Evolutionary conservation across 2,888 invertebrate genomes (phyloP).

Genomic region (Philhelius pedissequus): DNA sequence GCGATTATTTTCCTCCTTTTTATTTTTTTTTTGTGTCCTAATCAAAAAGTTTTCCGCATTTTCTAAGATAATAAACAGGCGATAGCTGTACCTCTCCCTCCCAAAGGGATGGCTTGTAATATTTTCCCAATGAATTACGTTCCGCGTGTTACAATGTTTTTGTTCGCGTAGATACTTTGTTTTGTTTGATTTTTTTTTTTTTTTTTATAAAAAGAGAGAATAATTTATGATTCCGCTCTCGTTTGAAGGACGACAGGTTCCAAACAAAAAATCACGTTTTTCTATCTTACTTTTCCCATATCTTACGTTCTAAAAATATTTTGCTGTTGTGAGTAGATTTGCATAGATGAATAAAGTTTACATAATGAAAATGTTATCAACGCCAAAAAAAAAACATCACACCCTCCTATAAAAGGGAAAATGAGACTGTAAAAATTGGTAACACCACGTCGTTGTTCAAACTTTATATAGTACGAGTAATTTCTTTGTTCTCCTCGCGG

Average conservation of each 20-base stretch:
- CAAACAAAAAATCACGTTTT: conserved; percentile 68
- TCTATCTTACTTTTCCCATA: conserved; percentile 61
- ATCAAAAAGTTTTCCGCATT: conserved; percentile 65
- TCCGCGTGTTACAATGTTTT: conserved; percentile 48
- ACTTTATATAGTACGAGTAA: conserved; percentile 14
- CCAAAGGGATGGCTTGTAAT: conserved; percentile 48
- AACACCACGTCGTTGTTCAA: conserved; percentile 48
- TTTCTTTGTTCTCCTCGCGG: background rate
- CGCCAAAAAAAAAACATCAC: background rate
- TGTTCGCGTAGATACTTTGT: conserved; percentile 24
- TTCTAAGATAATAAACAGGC: conserved; percentile 30
- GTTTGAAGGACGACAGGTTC: conserved; percentile 68
- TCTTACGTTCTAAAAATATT: conserved; percentile 15
- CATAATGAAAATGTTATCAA: conserved; percentile 66
- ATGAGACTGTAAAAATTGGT: conserved; percentile 36
- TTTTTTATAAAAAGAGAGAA: background rate
- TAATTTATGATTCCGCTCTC: conserved; percentile 66
- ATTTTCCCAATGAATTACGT: conserved; percentile 68
- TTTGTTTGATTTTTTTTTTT: conserved; percentile 20
- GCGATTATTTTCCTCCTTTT: background rate
- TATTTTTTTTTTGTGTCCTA: conserved; percentile 26
- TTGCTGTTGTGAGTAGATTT: conserved; percentile 59
- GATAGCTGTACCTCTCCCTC: background rate
- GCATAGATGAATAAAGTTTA: conserved; percentile 69
- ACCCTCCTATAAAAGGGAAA: background rate